A percentile compares a stretch with the other conserved stretches of the same genome.
phyloP scores from a whole-genome alignment of 2,113 vertebrate genomes.

The Eleginops maclovinus region DNA sequence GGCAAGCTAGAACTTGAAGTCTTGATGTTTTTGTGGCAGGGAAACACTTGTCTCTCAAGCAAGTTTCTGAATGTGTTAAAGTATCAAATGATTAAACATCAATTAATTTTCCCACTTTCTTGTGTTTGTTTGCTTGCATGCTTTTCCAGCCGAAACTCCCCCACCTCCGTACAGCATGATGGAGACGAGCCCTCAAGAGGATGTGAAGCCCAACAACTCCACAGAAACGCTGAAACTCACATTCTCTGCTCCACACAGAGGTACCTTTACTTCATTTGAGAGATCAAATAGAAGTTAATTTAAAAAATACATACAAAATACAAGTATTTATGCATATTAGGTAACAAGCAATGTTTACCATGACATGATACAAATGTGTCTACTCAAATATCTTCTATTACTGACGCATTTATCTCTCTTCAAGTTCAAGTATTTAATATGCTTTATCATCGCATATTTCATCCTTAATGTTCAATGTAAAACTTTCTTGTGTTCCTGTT shows the following conservation, averaged over 20 bases:
- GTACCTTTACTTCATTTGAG: slow-evolving; percentile 66
- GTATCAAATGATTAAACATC: not conserved
- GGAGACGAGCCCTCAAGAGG: slow-evolving; percentile 85
- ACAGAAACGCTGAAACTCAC: slow-evolving; percentile 84
- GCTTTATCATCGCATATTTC: not conserved
- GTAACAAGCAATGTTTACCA: not conserved
- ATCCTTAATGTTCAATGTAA: too few relatives aligned
- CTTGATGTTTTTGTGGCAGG: not conserved
- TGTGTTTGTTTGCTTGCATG: not conserved
- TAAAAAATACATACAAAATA: not conserved
- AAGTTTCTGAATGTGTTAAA: not conserved
- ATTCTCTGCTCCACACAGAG: slow-evolving; percentile 87
- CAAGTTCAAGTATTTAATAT: not conserved
- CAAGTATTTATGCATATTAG: not conserved
- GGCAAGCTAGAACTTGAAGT: not conserved
- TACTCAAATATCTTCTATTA: not conserved
- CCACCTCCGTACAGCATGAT: slow-evolving; percentile 89
- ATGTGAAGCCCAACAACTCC: slow-evolving; percentile 85
- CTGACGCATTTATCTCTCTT: too few relatives aligned
- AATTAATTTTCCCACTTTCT: not conserved
- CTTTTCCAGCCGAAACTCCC: slow-evolving; percentile 86
- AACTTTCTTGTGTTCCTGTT: not conserved
- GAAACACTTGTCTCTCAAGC: not conserved
- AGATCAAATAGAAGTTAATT: not conserved
- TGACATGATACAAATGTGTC: not conserved